Conservation (phyloP, 2,113 vertebrate genomes). For the Triplophysa siluroides region DNA sequence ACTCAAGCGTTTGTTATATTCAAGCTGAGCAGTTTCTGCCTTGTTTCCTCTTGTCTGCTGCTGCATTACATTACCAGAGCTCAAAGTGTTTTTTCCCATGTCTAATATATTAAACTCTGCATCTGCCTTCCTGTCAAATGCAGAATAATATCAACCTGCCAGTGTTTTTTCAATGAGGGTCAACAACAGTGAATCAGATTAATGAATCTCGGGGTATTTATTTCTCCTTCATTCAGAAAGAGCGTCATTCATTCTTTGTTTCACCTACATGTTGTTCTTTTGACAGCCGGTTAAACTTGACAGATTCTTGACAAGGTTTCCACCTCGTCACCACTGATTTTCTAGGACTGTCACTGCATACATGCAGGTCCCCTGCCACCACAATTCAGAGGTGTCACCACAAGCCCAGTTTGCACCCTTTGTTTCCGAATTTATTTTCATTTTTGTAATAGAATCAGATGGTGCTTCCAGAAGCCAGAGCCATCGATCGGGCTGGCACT, state of each 20-base stretch:
- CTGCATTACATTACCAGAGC: not conserved
- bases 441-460: slow-evolving; percentile 59
- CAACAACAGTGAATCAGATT: slow-evolving; percentile 31
- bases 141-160: slow-evolving; percentile 34
- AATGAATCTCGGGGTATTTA: slow-evolving; percentile 35
- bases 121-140: slow-evolving; percentile 36
- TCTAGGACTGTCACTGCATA: not conserved
- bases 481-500: slow-evolving; percentile 55
- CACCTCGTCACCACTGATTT: not conserved
- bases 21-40: slow-evolving; percentile 47
- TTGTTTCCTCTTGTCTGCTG: not conserved
- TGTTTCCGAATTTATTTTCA: slow-evolving; percentile 61
- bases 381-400: slow-evolving; percentile 14
- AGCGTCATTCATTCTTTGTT: slow-evolving; percentile 9
- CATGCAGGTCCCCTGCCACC: not conserved
- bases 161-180: not conserved
- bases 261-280: not conserved
- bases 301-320: slow-evolving; percentile 3
- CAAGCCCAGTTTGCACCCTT: slow-evolving; percentile 44
- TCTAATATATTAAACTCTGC: not conserved
- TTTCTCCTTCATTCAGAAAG: slow-evolving; percentile 14
- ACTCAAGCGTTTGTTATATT: slow-evolving; percentile 15
- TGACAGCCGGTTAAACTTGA: slow-evolving; percentile 7
- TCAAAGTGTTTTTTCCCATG: not conserved
- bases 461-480: slow-evolving; percentile 46